phyloP scores from a whole-genome alignment of 2,113 vertebrate species.

The Psophia crepitans region DNA sequence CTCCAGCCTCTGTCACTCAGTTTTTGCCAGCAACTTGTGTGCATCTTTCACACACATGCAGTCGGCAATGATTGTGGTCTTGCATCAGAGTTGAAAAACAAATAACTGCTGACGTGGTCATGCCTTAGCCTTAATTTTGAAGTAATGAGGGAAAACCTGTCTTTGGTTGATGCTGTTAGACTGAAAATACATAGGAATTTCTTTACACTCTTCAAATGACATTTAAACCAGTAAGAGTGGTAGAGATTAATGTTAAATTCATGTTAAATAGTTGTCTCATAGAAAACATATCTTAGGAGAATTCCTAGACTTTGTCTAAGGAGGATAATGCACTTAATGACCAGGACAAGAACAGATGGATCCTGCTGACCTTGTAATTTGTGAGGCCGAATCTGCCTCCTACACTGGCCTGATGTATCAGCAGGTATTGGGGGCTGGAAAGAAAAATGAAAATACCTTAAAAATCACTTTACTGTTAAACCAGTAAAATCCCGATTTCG shows the following conservation, averaged over 20 bases:
- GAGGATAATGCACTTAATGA: background rate
- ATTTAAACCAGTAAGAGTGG: background rate
- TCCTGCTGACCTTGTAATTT: background rate
- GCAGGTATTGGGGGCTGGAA: background rate
- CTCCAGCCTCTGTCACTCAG: background rate
- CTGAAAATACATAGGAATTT: background rate
- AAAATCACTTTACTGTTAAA: background rate
- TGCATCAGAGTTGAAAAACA: background rate
- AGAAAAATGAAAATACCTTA: background rate
- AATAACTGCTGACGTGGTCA: background rate
- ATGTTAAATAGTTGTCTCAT: background rate
- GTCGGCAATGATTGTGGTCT: background rate
- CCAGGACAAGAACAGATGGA: background rate
- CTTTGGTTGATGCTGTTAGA: background rate
- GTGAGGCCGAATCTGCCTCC: background rate
- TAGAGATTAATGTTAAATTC: background rate
- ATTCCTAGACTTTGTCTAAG: background rate
- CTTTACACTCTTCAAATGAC: background rate
- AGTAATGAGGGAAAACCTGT: background rate
- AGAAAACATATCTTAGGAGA: background rate
- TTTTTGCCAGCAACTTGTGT: background rate
- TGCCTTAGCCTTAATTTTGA: background rate
- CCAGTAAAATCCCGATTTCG: background rate
- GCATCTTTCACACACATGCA: background rate
- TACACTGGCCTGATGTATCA: background rate